Evolutionary conservation across 2,797 vertebrate species (phyloP), one percentile per base, ranked within the genome.

Genomic region (Nyctalus aviator): DNA sequence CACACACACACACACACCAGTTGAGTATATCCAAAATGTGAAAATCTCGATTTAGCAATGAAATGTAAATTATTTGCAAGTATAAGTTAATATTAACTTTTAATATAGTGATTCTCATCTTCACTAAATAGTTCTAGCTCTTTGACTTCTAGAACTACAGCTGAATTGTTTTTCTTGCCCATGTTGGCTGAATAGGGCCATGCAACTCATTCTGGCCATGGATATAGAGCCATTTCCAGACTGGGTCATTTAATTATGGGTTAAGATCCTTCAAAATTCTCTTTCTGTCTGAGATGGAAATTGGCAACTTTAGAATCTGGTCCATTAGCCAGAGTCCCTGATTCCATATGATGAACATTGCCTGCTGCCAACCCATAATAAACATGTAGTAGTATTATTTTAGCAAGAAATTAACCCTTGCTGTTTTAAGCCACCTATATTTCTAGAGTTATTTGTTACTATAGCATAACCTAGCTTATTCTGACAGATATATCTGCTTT

Each of bases 31-130:
- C 13, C 21, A 37, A 85, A 84, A 93, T 69, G 27, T 84, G 69
- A 90, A 94, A 53, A 73, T 72, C 20, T 55, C 48, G 44, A 83
- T n/a, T 92, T 77, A 96, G 6, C 50, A 64, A 20, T 76, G 68
- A 94, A 93, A 93, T 77, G 20, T 37, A 91, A 35, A 92, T 78
- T 84, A 90, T 81, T 53, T 83, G 10, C 20, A 96, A 95, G 83
- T 76, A 69, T 55, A 55, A 78, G 21, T 64, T 86, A 41, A 85
- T 25, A 10, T 75, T 84, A 92, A 76, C 32, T 71, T 53, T 23
- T 85, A 75, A 88, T 25, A n/a, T 44, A 71, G 53, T 90, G 48
- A 84, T 90, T 88, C 82, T 85, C 50, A 92, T 76, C 46, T 73
- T 93, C 46, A 81, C 17, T 23, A 85, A 73, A 53, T 73, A 81